These are phyloP conservation scores for Trichopoda pennipes DNA, from an alignment of 2,888 invertebrate genomes.

Conservation along the genomic window DNA sequence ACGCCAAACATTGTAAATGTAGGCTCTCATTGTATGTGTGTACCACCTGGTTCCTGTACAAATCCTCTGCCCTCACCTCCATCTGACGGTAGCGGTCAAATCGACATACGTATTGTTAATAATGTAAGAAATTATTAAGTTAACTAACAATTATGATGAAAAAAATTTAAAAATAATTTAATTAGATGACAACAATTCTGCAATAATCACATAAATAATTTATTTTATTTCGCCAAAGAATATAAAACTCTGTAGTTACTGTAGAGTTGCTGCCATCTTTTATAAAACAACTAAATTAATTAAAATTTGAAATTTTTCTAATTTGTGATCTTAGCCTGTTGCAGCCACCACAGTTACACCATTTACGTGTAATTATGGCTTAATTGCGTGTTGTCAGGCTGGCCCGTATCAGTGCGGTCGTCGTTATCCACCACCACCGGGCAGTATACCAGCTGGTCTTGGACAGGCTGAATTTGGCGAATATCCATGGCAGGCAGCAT, in stretches of 20 bases:
- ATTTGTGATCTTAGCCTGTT: slow-evolving; percentile 64
- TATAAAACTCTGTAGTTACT: too few species aligned
- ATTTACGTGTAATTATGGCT: slow-evolving; percentile 74
- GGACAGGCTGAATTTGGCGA: slow-evolving; percentile 86
- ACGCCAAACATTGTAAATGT: slow-evolving; percentile 70
- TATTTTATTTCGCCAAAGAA: too few species aligned
- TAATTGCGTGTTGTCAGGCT: slow-evolving; percentile 76
- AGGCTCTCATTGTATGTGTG: slow-evolving; percentile 77
- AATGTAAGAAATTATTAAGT: slow-evolving; percentile 80
- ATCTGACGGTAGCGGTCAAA: slow-evolving; percentile 83
- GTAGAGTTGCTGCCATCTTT: too few species aligned
- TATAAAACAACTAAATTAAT: background rate
- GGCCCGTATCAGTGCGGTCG: slow-evolving; percentile 79
- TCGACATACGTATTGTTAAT: slow-evolving; percentile 84
- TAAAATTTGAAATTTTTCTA: background rate
- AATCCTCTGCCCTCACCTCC: slow-evolving; percentile 73
- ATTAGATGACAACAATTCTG: too few species aligned
- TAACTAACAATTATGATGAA: too few species aligned
- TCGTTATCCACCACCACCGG: slow-evolving; percentile 77
- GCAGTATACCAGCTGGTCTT: slow-evolving; percentile 76
- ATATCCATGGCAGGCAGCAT: slow-evolving; percentile 88
- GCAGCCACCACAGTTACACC: slow-evolving; percentile 63
- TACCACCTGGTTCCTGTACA: slow-evolving; percentile 78
- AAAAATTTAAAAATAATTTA: too few species aligned
- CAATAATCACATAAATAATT: too few species aligned